Base-by-base conservation (phyloP, 2,888 invertebrate genomes). In the Pyralis farinalis region DNA sequence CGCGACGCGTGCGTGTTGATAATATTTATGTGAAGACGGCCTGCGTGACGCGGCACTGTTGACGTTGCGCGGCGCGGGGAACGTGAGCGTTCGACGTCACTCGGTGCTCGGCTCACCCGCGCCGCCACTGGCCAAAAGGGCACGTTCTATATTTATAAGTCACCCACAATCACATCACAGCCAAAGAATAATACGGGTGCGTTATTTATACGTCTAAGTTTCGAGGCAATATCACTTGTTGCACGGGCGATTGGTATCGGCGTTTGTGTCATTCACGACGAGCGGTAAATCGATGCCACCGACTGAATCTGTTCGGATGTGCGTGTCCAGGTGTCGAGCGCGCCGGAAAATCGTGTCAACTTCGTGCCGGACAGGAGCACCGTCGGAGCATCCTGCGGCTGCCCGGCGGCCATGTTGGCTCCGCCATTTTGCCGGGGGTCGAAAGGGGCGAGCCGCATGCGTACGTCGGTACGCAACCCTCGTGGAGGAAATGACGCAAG, bases 331-430 rank as follows among this genome's bases (percentile, higher is more conserved):
- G 74, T 74, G 75, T 75, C 68, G 64, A 71, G 66, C 71, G 73
- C 71, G 70, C 63, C 68, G 72, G 71, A 58, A 71, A 70, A 75
- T 72, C 63, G 80, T 80, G 74, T 76, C 79, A 75, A 73, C 73
- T 77, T 71, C 70, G 81, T 73, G 76, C 77, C 75, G 78, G 75
- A 72, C 75, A 76, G 77, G 72, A 78, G 79, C 73, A 67, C 69
- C 73, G 79, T 71, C 76, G 74, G 75, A 81, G 79, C 85, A 86
- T 83, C 83, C 83, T 80, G 84, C 81, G 83, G 77, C 85, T 82
- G 83, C 83, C 82, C 80, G 87, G 84, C 87, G 80, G 90, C 89
- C 89, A 90, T 89, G 81, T 88, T 86, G 82, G 71, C 74, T 73
- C 81, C 84, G 90, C 89, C 90, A 90, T 90, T 82, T 90, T 90